Evolutionary conservation across 2,888 invertebrate genomes (phyloP).

Genomic region (Phalera bucephala): DNA sequence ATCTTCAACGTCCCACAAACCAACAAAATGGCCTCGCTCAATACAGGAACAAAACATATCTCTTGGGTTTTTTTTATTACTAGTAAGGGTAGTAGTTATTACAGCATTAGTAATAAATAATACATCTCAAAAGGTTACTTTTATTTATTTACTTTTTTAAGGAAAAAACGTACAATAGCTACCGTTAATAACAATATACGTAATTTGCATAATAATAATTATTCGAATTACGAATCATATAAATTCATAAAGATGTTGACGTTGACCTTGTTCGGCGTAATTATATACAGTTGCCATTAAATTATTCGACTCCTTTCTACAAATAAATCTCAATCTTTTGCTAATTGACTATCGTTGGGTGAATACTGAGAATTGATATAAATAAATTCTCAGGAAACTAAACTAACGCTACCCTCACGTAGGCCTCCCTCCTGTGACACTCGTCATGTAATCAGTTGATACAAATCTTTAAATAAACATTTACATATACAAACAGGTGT

Average conservation of each 20-base stretch:
- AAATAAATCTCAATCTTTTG: conserved; percentile 75
- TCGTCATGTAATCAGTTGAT: conserved; percentile 55
- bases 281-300: conserved; percentile 64
- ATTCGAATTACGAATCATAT: conserved; percentile 50
- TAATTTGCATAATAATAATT: conserved; percentile 55
- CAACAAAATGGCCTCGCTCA: too few relatives aligned
- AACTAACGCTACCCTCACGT: conserved; percentile 59
- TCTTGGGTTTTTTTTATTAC: too few relatives aligned
- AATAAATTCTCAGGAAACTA: conserved; percentile 63
- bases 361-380: conserved; percentile 64
- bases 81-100: too few relatives aligned
- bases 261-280: conserved; percentile 46
- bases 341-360: conserved; percentile 84
- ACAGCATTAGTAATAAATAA: too few relatives aligned
- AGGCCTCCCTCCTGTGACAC: conserved; percentile 53
- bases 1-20: too few relatives aligned
- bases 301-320: conserved; percentile 60
- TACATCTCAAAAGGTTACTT: too few relatives aligned
- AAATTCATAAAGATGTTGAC: conserved; percentile 35
- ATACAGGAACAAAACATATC: too few relatives aligned
- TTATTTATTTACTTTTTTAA: conserved; percentile 64
- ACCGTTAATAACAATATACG: conserved; percentile 66
- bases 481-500: conserved; percentile 78
- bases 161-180: conserved; percentile 69
- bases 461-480: conserved; percentile 73